Evolutionary conservation across 2,113 vertebrate species (phyloP).

Genomic region (Heloderma charlesbogerti): DNA sequence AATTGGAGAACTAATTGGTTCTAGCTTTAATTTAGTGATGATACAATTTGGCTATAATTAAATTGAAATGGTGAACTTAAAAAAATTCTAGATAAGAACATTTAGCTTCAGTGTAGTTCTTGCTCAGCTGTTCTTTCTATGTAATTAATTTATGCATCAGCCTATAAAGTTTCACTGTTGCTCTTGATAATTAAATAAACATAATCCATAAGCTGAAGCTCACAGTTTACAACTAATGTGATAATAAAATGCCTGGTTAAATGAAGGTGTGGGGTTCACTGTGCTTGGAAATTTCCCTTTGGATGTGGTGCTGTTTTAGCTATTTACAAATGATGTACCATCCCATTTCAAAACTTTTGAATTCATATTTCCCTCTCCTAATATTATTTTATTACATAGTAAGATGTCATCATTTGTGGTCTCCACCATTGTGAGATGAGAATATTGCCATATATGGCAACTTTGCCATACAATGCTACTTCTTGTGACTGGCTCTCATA

Average conservation of each 20-base stretch:
- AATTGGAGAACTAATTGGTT: slow-evolving; percentile 58
- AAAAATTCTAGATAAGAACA: slow-evolving; percentile 54
- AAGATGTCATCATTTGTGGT: no score
- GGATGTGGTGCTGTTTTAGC: neutral
- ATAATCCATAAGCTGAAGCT: neutral
- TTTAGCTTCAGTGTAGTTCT: slow-evolving; percentile 19
- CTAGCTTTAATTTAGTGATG: slow-evolving; percentile 67
- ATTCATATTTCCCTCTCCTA: neutral
- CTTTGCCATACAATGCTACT: no score
- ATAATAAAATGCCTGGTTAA: neutral
- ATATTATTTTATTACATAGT: neutral
- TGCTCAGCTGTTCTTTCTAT: slow-evolving; percentile 21
- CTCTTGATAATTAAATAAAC: slow-evolving; percentile 24
- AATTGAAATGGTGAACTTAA: slow-evolving; percentile 56
- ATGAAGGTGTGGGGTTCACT: neutral
- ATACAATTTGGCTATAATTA: slow-evolving; percentile 69
- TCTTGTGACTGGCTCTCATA: no score
- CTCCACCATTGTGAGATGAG: no score
- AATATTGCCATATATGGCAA: no score
- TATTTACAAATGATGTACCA: no score
- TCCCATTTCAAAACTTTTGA: fast-evolving
- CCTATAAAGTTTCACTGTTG: neutral
- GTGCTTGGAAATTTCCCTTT: neutral
- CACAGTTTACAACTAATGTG: neutral
- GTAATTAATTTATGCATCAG: slow-evolving; percentile 42